Base-by-base conservation (phyloP, 2,113 vertebrate genomes). In the Podilymbus podiceps region DNA sequence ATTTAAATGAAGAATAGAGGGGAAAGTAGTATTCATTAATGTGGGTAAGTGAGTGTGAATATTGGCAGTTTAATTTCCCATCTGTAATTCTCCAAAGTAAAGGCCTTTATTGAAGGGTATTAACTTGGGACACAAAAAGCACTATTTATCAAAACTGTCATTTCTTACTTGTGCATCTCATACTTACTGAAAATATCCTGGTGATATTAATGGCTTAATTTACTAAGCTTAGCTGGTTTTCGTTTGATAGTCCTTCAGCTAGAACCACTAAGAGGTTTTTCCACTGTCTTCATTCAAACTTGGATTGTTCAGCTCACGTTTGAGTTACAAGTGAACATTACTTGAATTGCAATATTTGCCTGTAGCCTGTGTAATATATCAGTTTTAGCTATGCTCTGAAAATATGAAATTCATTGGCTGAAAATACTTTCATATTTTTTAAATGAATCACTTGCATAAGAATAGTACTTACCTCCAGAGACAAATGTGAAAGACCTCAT, bases 371-470 rank as follows among this genome's bases (percentile, higher is more conserved):
- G 74, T 69, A 92, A 88, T 92, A 40, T 56, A 95, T 88, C 67
- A 86, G 30, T 42, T 90, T 94, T 89, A 90, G 76, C 87, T 94
- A 90, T 66, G 23, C 64, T 80, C 55, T 50, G n/a, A 95, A 96
- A 93, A 69, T 63, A 73, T 16, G n/a, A 89, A 95, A 83, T 78
- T 84, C 64, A 76, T 95, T 95, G 89, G 85, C 75, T 93, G 49
- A 94, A 97, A 92, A 92, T 89, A 85, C 68, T 77, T 82, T 92
- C 73, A 95, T 55, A 85, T 95, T 93, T 94, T 60, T 96, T 73
- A 79, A 75, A 78, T 85, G 63, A 94, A 97, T 93, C 81, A 71
- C 64, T 92, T 62, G 53, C 62, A 64, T 80, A 93, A 93, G 64
- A 63, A 52, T 28, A 79, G n/a, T 76, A 83, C 67, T 88, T 44